These are phyloP conservation scores for Neosalanx taihuensis DNA, from an alignment of 2,797 vertebrate species.

Conservation along the genomic window DNA sequence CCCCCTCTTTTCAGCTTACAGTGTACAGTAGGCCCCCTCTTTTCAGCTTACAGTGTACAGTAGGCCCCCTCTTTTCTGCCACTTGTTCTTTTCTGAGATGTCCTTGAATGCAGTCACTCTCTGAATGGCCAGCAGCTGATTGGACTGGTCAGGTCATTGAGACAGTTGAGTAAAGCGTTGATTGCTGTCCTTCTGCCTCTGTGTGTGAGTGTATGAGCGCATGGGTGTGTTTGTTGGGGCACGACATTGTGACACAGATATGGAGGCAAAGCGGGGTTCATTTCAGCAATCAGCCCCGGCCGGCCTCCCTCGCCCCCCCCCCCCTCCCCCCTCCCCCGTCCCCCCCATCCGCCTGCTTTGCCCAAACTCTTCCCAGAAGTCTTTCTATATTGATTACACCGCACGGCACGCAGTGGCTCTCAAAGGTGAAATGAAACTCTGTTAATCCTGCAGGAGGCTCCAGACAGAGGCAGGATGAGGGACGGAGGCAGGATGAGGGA, in stretches of 20 bases:
- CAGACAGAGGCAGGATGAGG: constrained; percentile 34
- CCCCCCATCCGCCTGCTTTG: constrained; percentile 50
- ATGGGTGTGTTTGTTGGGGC: constrained; percentile 36
- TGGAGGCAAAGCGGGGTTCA: constrained; percentile 58
- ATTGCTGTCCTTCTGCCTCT: constrained; percentile 59
- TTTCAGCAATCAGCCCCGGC: constrained; percentile 68
- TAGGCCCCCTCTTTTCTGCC: not conserved
- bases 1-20: no score
- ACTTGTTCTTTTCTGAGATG: no score
- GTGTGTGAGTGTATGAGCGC: constrained; percentile 32
- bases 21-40: no score
- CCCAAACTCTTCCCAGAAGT: constrained; percentile 71
- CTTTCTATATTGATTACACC: constrained; percentile 71
- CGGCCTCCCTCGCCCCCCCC: constrained; percentile 49
- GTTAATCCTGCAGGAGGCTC: constrained; percentile 50
- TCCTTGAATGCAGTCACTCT: constrained; percentile 65
- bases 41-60: no score
- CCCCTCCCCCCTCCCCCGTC: constrained; percentile 52
- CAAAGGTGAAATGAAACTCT: constrained; percentile 72
- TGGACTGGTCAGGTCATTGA: constrained; percentile 61
- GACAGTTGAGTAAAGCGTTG: constrained; percentile 73
- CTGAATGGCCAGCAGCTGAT: constrained; percentile 66
- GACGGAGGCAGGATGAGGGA: no score
- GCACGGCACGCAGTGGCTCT: constrained; percentile 52
- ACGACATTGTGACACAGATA: constrained; percentile 71